Evolutionary conservation across 2,888 invertebrate genomes (phyloP), one percentile per base, ranked within the genome.

Genomic region (Harpalus rufipes): DNA sequence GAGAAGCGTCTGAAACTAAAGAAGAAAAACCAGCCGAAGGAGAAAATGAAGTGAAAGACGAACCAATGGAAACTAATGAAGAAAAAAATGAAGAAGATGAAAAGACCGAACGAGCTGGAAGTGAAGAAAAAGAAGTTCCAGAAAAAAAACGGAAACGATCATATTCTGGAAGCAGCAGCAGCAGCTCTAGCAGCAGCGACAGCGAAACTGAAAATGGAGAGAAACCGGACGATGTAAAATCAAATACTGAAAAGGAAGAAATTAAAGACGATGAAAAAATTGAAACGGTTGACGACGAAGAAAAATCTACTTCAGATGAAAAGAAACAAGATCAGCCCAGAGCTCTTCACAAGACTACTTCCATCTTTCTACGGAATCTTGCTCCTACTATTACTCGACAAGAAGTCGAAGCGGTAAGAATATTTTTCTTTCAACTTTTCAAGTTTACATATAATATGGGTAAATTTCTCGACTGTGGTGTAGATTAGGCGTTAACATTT

Each of bases 371-470:
- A 85, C 94, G 99, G 72, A 99, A 99, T 91, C 93, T 99, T 85
- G 97, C 99, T 0, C 98, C 99, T 0, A 96, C 97, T 0, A 98
- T 99, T 85, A 99, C 99, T 0, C 97, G 97, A 89, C 96, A 97
- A 76, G 99, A 99, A 92, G 97, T 99, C 5, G 99, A 99, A 93
- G 95, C 96, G 44, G 96, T 98, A 84, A 65, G 84, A 56, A 21
- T 59, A 21, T 79, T 18, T 32, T 32, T 32, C 5, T 32, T 32
- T 32, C 6, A 32, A 32, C 32, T 6, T 32, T 32, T 32, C 32
- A 32, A 32, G 32, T 32, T 32, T 32, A 32, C 32, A 32, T 4
- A 32, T 32, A 32, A 32, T 32, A 32, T 32, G n/a, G n/a, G n/a
- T n/a, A n/a, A n/a, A n/a, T n/a, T n/a, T n/a, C n/a, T n/a, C n/a